phyloP scores from a whole-genome alignment of 1,140 invertebrate species.

The Drosophila gunungcola region DNA sequence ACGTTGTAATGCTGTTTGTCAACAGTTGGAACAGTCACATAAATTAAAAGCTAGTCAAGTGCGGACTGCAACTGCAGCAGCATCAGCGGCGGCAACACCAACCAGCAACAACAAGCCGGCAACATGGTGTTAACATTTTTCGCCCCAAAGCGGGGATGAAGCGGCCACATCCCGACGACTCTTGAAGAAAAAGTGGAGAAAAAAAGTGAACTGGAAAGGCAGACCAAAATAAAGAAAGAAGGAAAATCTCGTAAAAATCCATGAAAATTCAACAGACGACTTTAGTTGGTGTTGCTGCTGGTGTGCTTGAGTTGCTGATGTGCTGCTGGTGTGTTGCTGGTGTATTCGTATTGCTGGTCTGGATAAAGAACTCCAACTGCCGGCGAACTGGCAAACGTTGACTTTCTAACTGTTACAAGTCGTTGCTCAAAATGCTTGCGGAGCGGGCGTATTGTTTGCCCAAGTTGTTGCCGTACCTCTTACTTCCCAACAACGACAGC shows the following conservation, averaged over 20 bases:
- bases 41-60: slow-evolving; percentile 82
- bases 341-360: slow-evolving; percentile 36
- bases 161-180: slow-evolving; percentile 23
- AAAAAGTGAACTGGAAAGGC: slow-evolving; percentile 25
- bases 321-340: slow-evolving; percentile 24
- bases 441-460: slow-evolving; percentile 71
- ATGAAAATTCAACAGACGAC: slow-evolving; percentile 78
- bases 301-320: slow-evolving; percentile 23
- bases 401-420: slow-evolving; percentile 79
- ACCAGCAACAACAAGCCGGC: slow-evolving; percentile 44
- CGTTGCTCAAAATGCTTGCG: slow-evolving; percentile 70
- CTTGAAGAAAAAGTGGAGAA: slow-evolving; percentile 40
- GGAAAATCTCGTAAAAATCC: slow-evolving; percentile 77
- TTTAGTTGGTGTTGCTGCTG: slow-evolving; percentile 42
- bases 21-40: slow-evolving; percentile 80
- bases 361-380: slow-evolving; percentile 51
- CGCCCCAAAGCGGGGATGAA: slow-evolving; percentile 56
- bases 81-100: slow-evolving; percentile 29
- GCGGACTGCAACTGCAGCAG: slow-evolving; percentile 59
- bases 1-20: slow-evolving; percentile 82
- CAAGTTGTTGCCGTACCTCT: slow-evolving; percentile 56
- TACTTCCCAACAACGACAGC: slow-evolving; percentile 44
- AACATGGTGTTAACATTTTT: slow-evolving; percentile 82
- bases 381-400: slow-evolving; percentile 52
- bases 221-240: slow-evolving; percentile 1